Percentiles rank a stretch among this genome's conserved stretches.
phyloP scores from a whole-genome alignment of 2,797 vertebrate species.

The Megaceryle alcyon region DNA sequence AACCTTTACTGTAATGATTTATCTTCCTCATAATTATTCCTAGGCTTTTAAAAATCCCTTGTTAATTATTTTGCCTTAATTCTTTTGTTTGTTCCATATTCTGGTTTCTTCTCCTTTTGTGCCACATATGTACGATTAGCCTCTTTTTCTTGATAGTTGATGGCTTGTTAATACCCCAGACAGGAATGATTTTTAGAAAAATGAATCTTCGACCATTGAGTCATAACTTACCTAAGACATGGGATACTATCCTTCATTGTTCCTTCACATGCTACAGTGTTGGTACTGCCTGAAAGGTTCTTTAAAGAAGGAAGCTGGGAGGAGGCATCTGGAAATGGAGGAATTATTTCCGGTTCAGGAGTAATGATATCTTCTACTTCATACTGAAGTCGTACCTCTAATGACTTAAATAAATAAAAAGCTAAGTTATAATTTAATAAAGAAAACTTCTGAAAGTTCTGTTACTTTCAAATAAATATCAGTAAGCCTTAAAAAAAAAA shows the following conservation, averaged over 20 bases:
- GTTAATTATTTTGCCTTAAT: background rate
- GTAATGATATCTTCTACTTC: slow-evolving; percentile 92
- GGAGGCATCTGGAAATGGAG: slow-evolving; percentile 87
- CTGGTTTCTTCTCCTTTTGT: background rate
- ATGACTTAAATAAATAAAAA: slow-evolving; percentile 82
- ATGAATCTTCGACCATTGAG: background rate
- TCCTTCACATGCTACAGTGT: slow-evolving; percentile 85
- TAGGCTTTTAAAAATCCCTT: background rate
- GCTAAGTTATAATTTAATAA: slow-evolving; percentile 1
- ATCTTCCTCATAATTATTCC: background rate
- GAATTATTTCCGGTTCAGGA: slow-evolving; percentile 90
- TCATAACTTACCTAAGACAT: slow-evolving; percentile 87
- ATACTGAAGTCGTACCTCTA: slow-evolving; percentile 92
- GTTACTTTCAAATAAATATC: background rate
- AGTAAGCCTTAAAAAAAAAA: background rate
- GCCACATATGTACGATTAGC: background rate
- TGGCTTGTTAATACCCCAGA: background rate
- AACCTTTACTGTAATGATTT: background rate
- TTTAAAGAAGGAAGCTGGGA: slow-evolving; percentile 86
- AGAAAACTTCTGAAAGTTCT: background rate
- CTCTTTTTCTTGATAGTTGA: background rate
- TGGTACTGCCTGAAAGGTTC: slow-evolving; percentile 86
- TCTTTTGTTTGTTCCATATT: background rate
- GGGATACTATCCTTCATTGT: slow-evolving; percentile 87
- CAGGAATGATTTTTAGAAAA: background rate